phyloP scores from a whole-genome alignment of 2,888 invertebrate genomes.

The Mythimna impura region DNA sequence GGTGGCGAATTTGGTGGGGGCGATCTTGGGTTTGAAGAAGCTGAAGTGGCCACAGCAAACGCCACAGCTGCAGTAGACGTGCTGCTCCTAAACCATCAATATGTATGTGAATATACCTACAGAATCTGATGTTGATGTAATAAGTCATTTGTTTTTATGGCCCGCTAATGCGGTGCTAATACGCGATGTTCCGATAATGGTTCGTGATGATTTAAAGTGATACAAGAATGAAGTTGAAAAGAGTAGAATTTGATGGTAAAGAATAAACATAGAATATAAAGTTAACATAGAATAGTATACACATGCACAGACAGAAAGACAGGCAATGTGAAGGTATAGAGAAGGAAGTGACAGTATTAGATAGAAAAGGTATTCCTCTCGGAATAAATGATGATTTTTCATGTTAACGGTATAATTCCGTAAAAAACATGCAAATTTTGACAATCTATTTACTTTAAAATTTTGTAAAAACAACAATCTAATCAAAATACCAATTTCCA shows the following conservation, averaged over 20 bases:
- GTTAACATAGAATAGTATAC: constrained; percentile 36
- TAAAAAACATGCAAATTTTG: constrained; percentile 58
- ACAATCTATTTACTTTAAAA: constrained; percentile 36
- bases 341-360: constrained; percentile 4
- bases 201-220: constrained; percentile 8
- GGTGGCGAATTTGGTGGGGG: constrained; percentile 89
- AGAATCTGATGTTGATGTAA: background rate
- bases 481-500: constrained; percentile 33
- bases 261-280: constrained; percentile 16
- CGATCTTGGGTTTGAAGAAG: constrained; percentile 95
- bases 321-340: constrained; percentile 6
- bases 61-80: constrained; percentile 97
- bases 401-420: constrained; percentile 1
- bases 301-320: constrained; percentile 52
- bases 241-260: background rate
- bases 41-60: constrained; percentile 97
- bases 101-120: constrained; percentile 37
- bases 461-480: constrained; percentile 27
- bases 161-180: background rate
- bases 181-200: constrained; percentile 1
- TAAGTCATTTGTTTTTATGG: background rate
- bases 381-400: constrained; percentile 1
- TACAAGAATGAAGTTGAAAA: constrained; percentile 13
- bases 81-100: constrained; percentile 92
- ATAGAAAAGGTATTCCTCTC: background rate